Evolutionary conservation across 2,797 vertebrate species (phyloP).

Genomic region (Chelonia mydas): DNA sequence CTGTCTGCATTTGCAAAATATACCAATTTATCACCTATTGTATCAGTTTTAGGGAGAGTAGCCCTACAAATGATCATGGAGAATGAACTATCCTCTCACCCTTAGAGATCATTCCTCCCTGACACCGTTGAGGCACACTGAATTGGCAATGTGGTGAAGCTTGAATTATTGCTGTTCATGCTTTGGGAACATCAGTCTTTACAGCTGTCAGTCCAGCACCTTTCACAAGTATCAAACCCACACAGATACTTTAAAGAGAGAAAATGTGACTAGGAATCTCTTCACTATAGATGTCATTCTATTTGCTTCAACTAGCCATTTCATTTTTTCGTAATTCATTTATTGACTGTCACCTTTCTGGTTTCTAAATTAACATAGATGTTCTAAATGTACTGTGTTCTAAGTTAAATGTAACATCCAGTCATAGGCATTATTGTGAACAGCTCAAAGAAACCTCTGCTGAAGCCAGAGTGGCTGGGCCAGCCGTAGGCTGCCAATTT

Average conservation of each 20-base stretch:
- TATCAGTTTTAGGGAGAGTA: not conserved
- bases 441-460: not conserved
- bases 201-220: not conserved
- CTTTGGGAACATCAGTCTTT: not conserved
- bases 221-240: not conserved
- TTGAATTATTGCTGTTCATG: not conserved
- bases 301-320: not conserved
- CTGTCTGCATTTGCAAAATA: not conserved
- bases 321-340: not conserved
- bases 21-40: not conserved
- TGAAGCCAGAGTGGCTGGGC: not conserved
- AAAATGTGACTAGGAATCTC: not conserved
- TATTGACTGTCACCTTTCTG: not conserved
- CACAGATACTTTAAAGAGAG: not conserved
- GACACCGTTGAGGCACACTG: not conserved
- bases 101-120: rapidly evolving
- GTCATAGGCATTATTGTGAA: not conserved
- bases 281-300: not conserved
- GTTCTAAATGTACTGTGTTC: not conserved
- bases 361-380: not conserved
- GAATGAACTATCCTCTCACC: not conserved
- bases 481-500: not conserved
- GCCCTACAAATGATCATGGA: not conserved
- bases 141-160: not conserved
- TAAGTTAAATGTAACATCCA: not conserved